Evolutionary conservation across 2,113 vertebrate genomes (phyloP), one percentile per base, ranked within the genome.

Genomic region (Ariopsis seemanni): DNA sequence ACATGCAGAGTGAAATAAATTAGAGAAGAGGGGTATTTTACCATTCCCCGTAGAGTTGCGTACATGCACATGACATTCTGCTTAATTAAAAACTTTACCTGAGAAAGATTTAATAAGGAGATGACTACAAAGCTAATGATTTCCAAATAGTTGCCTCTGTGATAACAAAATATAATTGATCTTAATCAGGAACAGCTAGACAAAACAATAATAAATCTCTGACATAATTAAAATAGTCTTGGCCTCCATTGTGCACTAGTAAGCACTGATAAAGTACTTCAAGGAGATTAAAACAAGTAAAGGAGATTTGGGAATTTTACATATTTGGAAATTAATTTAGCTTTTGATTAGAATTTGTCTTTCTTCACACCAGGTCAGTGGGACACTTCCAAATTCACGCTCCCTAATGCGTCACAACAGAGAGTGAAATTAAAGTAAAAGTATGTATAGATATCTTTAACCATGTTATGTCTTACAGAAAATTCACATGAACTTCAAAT

Each of bases 1-100:
- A 84, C 82, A 72, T 67, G 87, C 85, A 65, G 87, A 84, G 42
- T 58, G 55, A 72, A 72, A 27, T 34, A 88, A 88, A 85, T 88
- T 78, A 90, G 57, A 69, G 80, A 86, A 78, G 84, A 65, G 58
- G 60, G 84, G 79, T 83, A 71, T 78, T 74, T 52, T 50, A 48
- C 27, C 15, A 78, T 87, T 88, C 87, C 81, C 79, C 22, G n/a
- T 78, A 72, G 79, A 86, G 84, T 72, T 88, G 63, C 86, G 74
- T 86, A 82, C 62, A 63, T 10, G 78, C 69, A 81, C 52, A 63
- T 62, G 86, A 84, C 87, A 84, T 72, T 84, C 48, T n/a, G 34
- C 72, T 88, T 88, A 88, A 88, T 88, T 88, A 84, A 88, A 88
- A 87, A 78, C 52, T n/a, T 78, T 84, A 84, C 87, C 87, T 88